Base-by-base conservation (phyloP, 92 coral and sea anemone genomes). In the Phenganax stokvisi region DNA sequence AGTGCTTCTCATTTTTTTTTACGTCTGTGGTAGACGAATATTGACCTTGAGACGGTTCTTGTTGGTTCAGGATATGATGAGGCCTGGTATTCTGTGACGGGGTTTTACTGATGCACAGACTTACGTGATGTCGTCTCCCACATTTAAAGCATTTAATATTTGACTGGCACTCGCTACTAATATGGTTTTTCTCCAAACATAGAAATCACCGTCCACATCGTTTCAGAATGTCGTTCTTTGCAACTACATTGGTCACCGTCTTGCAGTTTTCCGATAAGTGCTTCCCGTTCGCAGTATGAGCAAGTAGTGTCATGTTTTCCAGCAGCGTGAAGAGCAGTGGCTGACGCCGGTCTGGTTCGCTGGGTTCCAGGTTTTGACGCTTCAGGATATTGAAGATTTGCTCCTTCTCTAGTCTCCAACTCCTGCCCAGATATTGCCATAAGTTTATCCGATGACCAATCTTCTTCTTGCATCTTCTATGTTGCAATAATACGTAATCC, bases 41-140 rank as follows among this genome's bases (percentile, higher is more conserved):
- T 15, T 4, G 69, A 9, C 63, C 54, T 66, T 66, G 71, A 66
- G 71, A 27, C 31, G 62, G 54, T 62, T 57, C 44, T n/a, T 31
- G 81, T 31, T 72, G 77, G 77, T 54, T 72, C 44, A 0, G 20
- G n/a, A 51, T 51, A 8, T 29, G 56, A 51, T 54, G 20, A 56
- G 13, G 27, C 16, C 28, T 13, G 12, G 20, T 3, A 9, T 58
- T 76, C 10, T 11, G 47, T 5, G 54, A 53, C 28, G 28, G 54
- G 63, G 55, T n/a, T 37, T 76, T 70, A 66, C 71, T 51, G 6
- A 66, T 25, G 81, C 94, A 90, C 74, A 88, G 58, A 61, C 93
- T 87, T 13, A 76, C 84, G 84, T 88, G 94, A 76, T 90, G 89
- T 47, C 84, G 76, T 56, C 86, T 81, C 47, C 89, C 91, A 73